Base-by-base conservation (phyloP, 2,113 vertebrate genomes). In the Monopterus albus region DNA sequence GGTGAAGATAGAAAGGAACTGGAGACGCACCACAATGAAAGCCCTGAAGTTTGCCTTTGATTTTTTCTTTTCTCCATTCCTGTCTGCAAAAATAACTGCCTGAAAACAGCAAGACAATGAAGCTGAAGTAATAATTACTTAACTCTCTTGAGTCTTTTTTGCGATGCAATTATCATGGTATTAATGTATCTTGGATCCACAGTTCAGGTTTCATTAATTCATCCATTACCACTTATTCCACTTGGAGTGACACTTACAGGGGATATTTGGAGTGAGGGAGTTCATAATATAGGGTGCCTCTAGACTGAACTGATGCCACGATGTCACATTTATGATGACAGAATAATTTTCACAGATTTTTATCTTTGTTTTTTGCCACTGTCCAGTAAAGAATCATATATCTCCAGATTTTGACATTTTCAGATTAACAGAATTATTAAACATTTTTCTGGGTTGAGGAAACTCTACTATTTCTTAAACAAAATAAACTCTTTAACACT, bases 51-150 rank as follows among this genome's bases (percentile, higher is more conserved):
- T 99, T 3, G 96, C 95, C 20, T 99, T 99, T 73, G 93, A 99
- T 88, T 99, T 99, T 81, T 98, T 99, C 91, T 98, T 99, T 75
- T 95, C 94, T 42, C 98, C 98, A 1, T 96, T 98, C 88, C 88
- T 99, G 57, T 96, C 95, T 1, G 96, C 95, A 14, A 91, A 82
- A 45, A 89, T 93, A 51, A 42, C 23, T 3, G 39, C 73, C 35
- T 91, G 63, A 88, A 9, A 51, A 28, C 15, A 38, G 11, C 2
- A 4, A 21, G 33, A 49, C 5, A 31, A 6, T 42, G 11, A 43
- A 61, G 18, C 15, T 36, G 2, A 65, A 61, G n/a, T 38, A 2
- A 14, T 18, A 36, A 38, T 6, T 5, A 55, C 10, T 46, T 21
- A 9, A 11, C 29, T 15, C 13, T 38, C 10, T 49, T 53, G 21